A percentile compares a stretch with the other conserved stretches of the same genome.
Evolutionary conservation across 2,113 vertebrate species (phyloP).

Genomic region (Odontesthes bonariensis): DNA sequence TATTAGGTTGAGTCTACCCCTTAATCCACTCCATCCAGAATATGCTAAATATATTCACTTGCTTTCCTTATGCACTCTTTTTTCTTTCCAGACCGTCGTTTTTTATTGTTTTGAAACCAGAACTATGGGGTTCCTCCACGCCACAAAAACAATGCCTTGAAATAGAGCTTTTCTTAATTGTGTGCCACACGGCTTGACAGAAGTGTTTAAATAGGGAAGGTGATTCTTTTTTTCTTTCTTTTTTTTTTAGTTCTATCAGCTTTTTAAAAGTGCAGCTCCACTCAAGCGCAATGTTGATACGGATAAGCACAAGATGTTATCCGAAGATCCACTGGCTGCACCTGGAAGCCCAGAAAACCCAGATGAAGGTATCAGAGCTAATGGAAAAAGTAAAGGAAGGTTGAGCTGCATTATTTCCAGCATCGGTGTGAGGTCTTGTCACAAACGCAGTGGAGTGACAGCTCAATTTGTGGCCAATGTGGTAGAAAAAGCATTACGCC

Average conservation of each 20-base stretch:
- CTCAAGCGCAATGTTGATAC: not conserved
- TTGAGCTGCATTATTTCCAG: constrained; percentile 1
- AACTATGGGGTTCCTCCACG: not conserved
- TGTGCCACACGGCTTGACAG: too few relatives aligned
- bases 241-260: too few relatives aligned
- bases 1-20: constrained; percentile 57
- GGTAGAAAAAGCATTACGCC: constrained; percentile 1
- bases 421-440: not conserved
- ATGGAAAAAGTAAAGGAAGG: not conserved
- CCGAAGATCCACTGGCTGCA: not conserved
- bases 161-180: too few relatives aligned
- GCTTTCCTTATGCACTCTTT: not conserved
- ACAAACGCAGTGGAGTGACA: not conserved
- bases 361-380: not conserved
- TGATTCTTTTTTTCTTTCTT: too few relatives aligned
- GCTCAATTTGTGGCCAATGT: constrained; percentile 30
- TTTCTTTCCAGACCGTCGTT: not conserved
- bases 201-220: too few relatives aligned
- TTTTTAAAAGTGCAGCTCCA: not conserved
- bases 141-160: not conserved
- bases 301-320: not conserved
- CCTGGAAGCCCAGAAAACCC: not conserved
- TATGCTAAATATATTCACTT: constrained; percentile 7
- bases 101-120: not conserved
- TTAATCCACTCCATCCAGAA: constrained; percentile 29